Conservation (phyloP, 2,113 vertebrate species). For the Myotis brandtii region DNA sequence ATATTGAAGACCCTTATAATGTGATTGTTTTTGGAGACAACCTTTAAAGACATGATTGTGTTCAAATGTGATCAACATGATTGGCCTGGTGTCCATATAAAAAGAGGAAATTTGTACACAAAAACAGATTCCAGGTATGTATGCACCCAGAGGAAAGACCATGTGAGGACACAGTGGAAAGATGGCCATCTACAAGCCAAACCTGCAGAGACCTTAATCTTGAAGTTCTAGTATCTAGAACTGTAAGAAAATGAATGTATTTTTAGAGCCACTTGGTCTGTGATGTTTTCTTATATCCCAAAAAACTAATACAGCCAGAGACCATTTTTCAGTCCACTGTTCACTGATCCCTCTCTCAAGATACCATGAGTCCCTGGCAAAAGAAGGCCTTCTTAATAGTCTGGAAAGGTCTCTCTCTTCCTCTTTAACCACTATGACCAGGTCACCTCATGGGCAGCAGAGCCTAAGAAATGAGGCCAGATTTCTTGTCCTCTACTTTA, state of each 20-base stretch:
- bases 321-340: not conserved
- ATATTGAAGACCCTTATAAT: not conserved
- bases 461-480: not conserved
- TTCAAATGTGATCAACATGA: not conserved
- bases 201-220: not conserved
- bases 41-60: not conserved
- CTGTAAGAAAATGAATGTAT: not conserved
- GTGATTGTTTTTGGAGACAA: not conserved
- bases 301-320: not conserved
- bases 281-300: not conserved
- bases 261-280: not conserved
- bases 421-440: not conserved
- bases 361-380: not conserved
- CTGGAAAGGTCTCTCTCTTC: not conserved
- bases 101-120: not conserved
- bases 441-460: not conserved
- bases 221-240: not conserved
- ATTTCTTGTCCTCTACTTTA: conserved; percentile 34
- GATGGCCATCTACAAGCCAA: not conserved
- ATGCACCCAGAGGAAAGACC: not conserved
- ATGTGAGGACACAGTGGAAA: not conserved
- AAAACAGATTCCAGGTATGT: not conserved
- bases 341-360: not conserved
- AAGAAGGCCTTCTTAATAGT: not conserved
- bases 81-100: not conserved